Conservation (phyloP, 2,888 invertebrate species). For the Fissipunctia ypsillon region DNA sequence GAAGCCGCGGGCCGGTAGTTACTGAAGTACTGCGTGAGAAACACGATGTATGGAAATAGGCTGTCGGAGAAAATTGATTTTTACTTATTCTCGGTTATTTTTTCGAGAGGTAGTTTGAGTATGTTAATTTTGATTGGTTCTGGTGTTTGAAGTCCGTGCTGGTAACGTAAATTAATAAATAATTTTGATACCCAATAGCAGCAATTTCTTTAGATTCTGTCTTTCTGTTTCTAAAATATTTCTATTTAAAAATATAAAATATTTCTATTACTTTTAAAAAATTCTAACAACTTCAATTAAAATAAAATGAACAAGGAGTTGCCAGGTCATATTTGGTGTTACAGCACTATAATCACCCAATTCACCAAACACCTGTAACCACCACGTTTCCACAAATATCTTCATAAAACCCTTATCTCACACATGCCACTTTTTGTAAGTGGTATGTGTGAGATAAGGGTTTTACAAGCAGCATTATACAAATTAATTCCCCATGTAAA, state of each 20-base stretch:
- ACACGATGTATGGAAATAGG: slow-evolving; percentile 49
- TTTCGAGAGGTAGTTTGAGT: slow-evolving; percentile 21
- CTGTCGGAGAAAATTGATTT: slow-evolving; percentile 60
- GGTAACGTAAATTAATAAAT: neutral
- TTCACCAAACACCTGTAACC: neutral
- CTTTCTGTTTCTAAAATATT: neutral
- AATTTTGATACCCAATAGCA: neutral
- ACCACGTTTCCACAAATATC: slow-evolving; percentile 21
- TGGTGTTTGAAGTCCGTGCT: slow-evolving; percentile 1
- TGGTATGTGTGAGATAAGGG: no score
- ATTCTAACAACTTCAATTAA: neutral
- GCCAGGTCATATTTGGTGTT: neutral
- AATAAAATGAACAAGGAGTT: neutral
- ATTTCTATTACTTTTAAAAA: no score
- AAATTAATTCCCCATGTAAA: slow-evolving; percentile 57
- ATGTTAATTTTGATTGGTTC: slow-evolving; percentile 35
- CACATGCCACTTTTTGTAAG: slow-evolving; percentile 24
- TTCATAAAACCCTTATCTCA: slow-evolving; percentile 26
- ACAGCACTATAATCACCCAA: neutral
- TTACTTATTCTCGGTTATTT: slow-evolving; percentile 29
- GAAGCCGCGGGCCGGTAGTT: slow-evolving; percentile 70
- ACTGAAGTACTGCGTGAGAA: slow-evolving; percentile 60
- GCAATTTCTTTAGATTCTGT: neutral
- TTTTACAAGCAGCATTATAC: slow-evolving; percentile 13
- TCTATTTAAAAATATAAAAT: no score